Conservation (phyloP, 92 coral and sea anemone genomes). For the Porites divaricata region DNA sequence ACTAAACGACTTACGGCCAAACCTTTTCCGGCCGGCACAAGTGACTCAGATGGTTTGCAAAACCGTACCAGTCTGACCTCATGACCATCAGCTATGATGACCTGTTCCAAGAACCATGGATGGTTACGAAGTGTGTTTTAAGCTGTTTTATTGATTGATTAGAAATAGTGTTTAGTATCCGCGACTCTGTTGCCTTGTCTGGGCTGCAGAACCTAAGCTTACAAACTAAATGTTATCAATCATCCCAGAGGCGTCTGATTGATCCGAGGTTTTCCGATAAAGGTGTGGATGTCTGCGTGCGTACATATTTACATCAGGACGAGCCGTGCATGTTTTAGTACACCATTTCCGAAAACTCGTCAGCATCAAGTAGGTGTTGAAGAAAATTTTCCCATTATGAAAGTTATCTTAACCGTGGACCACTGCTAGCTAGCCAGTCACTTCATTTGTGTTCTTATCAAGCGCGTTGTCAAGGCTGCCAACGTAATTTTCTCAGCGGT, state of each 20-base stretch:
- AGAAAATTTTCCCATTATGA: too few species aligned
- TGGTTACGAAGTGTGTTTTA: too few species aligned
- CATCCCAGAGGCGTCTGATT: background rate
- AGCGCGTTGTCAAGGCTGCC: background rate
- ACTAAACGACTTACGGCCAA: slow-evolving; percentile 12
- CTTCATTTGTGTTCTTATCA: background rate
- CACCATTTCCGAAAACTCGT: slow-evolving; percentile 3
- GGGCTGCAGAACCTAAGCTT: background rate
- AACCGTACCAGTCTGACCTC: background rate
- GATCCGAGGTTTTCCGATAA: slow-evolving; percentile 8
- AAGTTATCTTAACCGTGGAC: too few species aligned
- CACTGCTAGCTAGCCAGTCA: too few species aligned
- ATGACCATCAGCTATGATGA: background rate
- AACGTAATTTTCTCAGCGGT: background rate
- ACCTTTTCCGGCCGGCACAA: slow-evolving; percentile 25
- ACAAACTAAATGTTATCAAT: too few species aligned
- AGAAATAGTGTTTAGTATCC: too few species aligned
- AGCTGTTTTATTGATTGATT: background rate
- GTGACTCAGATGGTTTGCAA: too few species aligned
- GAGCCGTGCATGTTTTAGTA: slow-evolving; percentile 11
- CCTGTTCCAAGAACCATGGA: too few species aligned
- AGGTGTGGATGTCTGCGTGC: slow-evolving; percentile 1
- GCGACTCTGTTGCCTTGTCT: background rate
- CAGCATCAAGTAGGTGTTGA: too few species aligned
- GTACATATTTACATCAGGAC: slow-evolving; percentile 1